Conservation (phyloP, 2,888 invertebrate species). For the Rotaria macrura region DNA sequence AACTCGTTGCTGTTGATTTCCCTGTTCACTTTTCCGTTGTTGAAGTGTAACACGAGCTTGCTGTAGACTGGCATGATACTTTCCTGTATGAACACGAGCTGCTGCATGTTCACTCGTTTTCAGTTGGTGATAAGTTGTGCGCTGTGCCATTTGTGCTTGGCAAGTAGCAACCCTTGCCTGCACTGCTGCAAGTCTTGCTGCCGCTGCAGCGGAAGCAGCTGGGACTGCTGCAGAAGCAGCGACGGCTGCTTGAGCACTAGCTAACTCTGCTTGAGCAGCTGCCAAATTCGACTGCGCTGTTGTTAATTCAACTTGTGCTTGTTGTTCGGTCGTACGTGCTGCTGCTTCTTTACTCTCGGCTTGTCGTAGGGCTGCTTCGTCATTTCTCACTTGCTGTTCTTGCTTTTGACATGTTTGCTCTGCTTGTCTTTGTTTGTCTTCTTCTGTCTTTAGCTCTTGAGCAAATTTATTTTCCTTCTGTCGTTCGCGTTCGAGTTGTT, state of each 20-base stretch:
- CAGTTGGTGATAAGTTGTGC: neutral
- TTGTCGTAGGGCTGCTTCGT: neutral
- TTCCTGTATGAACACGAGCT: neutral
- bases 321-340: neutral
- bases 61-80: neutral
- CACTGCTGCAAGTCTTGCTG: neutral
- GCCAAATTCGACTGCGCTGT: neutral
- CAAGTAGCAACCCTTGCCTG: neutral
- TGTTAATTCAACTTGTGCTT: neutral
- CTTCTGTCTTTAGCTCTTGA: neutral
- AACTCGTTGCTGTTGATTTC: neutral
- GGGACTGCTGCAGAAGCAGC: neutral
- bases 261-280: neutral
- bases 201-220: neutral
- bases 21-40: neutral
- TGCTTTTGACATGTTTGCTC: neutral
- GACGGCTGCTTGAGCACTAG: neutral
- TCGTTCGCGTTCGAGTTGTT: neutral
- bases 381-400: neutral
- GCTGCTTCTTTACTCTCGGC: neutral
- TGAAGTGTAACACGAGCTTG: neutral
- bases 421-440: neutral
- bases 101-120: neutral
- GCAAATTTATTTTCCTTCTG: neutral
- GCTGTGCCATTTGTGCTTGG: neutral